These are phyloP conservation scores for Petrolisthes manimaculis DNA, from an alignment of 2,888 invertebrate species.

Conservation along the genomic window DNA sequence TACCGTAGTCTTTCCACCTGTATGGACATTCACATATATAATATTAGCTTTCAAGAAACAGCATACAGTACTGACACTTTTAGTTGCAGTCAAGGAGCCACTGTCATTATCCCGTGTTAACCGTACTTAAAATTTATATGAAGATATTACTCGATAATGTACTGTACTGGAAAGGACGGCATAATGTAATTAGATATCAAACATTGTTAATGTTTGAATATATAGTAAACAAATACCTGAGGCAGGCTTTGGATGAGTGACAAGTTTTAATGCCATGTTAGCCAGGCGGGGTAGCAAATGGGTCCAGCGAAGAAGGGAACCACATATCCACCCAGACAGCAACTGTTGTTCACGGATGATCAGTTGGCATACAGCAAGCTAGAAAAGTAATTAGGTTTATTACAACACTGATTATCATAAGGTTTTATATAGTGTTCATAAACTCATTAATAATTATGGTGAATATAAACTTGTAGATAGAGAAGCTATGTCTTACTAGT, in stretches of 20 bases:
- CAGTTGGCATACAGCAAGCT: constrained; percentile 57
- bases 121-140: no score
- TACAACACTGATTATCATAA: background rate
- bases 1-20: constrained; percentile 15
- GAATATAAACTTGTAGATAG: background rate
- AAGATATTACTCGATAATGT: no score
- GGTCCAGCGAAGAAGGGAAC: constrained; percentile 53
- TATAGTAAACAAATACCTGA: no score
- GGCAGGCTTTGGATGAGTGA: constrained; percentile 20
- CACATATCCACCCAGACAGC: constrained; percentile 52
- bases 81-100: no score
- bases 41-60: no score
- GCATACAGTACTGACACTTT: no score
- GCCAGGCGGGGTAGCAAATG: constrained; percentile 53
- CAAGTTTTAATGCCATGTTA: constrained; percentile 45
- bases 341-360: constrained; percentile 47
- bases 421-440: background rate
- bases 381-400: background rate
- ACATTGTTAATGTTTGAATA: no score
- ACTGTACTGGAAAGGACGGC: no score
- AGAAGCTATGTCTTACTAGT: constrained; percentile 43
- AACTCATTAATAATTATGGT: background rate
- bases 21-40: background rate
- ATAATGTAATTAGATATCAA: no score
- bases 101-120: no score